Evolutionary conservation across 2,113 vertebrate species (phyloP), one percentile per base, ranked within the genome.

Genomic region (Amia ocellicauda): DNA sequence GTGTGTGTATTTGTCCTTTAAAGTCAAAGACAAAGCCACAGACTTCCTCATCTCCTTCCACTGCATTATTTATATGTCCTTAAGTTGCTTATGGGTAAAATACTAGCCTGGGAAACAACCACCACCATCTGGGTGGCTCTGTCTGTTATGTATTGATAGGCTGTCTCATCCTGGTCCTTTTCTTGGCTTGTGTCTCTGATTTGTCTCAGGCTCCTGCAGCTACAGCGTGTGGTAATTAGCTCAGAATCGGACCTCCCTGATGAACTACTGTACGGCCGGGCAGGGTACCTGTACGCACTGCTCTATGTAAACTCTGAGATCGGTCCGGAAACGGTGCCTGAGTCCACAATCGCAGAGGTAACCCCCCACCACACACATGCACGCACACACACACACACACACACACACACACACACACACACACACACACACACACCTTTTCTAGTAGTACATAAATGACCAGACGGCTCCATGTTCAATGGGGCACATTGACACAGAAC

Each of bases 221-320:
- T 99, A 50, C 95, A 97, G 74, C 87, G 82, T 27, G 82, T 87
- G 0, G 83, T 96, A 2, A 5, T 93, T 62, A 84, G 85, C 71
- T 68, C 70, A 2, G 96, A 98, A 19, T 83, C 88, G 0, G 95
- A 98, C 14, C 77, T 96, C 58, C 90, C 97, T 0, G 95, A 98
- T 47, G 97, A 99, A 74, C 83, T 98, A 50, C 87, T 99, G 1
- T 98, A 92, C 4, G 97, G 97, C 19, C 90, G 94, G 16, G 90
- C 94, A 0, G 97, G 97, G 3, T 99, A 94, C 56, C 86, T 99
- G 0, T 97, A 91, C 7, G 91, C 97, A 62, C 88, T 99, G 71
- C 87, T 99, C 8, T 98, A 94, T 60, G 49, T 98, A 60, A 95
- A 95, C 68, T 88, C 85, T 17, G 94, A 98, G 88, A 93, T 99